Evolutionary conservation across 1,140 invertebrate genomes (phyloP).

Genomic region (Glomeris maerens): DNA sequence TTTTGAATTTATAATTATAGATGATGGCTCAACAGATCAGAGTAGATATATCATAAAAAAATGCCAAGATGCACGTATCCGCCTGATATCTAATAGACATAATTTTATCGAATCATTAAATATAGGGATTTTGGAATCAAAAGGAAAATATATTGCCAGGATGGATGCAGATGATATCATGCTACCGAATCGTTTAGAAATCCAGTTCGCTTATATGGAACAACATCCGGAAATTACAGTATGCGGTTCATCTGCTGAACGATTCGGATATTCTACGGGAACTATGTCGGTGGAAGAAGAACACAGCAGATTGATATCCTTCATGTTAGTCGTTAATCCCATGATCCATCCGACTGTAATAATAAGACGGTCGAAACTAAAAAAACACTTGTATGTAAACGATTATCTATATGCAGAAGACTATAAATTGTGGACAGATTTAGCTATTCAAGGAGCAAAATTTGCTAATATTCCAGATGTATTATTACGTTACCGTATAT

Average conservation of each 20-base stretch:
- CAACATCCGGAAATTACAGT: background rate
- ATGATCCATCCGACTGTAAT: too few species aligned
- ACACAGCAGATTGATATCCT: too few species aligned
- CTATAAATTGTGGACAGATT: too few species aligned
- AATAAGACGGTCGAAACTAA: too few species aligned
- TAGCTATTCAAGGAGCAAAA: too few species aligned
- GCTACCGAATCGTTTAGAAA: background rate
- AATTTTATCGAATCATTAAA: background rate
- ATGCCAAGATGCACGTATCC: background rate
- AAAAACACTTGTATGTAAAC: too few species aligned
- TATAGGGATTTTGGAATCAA: background rate
- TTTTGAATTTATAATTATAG: background rate
- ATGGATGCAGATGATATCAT: background rate
- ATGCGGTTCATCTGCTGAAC: background rate
- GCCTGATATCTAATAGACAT: background rate
- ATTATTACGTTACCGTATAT: too few species aligned
- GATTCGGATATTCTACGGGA: too few species aligned
- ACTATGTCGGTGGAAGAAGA: too few species aligned
- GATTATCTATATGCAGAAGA: too few species aligned
- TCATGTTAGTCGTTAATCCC: too few species aligned
- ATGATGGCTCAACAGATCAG: slow-evolving; percentile 1
- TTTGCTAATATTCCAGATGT: too few species aligned
- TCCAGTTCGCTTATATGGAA: background rate
- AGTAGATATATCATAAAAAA: background rate
- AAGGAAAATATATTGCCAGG: background rate